phyloP scores from a whole-genome alignment of 30 jellyfish, hydroid and myxozoan genomes.

The Cassiopea xamachana region DNA sequence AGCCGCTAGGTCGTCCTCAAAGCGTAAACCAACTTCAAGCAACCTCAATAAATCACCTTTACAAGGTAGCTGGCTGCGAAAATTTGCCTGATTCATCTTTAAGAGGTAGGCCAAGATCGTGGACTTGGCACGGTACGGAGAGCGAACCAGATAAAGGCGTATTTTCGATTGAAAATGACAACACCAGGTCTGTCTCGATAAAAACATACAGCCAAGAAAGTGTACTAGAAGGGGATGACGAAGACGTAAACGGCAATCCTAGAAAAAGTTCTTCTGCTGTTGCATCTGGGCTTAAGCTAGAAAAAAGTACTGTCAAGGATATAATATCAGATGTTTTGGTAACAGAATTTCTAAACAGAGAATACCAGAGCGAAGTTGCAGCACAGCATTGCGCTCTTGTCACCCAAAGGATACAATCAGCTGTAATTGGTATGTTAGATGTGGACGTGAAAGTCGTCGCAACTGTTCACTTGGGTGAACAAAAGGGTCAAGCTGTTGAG shows the following conservation, averaged over 20 bases:
- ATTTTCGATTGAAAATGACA: slow-evolving; percentile 30
- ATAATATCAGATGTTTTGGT: slow-evolving; percentile 73
- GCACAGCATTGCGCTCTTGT: slow-evolving; percentile 74
- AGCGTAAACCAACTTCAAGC: slow-evolving; percentile 44
- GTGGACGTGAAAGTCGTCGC: slow-evolving; percentile 62
- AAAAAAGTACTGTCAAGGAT: slow-evolving; percentile 65
- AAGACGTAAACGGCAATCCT: slow-evolving; percentile 25
- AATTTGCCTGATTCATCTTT: slow-evolving; percentile 17
- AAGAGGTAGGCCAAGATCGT: slow-evolving; percentile 75
- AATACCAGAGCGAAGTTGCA: slow-evolving; percentile 56
- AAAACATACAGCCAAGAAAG: slow-evolving; percentile 60
- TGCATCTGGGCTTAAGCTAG: slow-evolving; percentile 35
- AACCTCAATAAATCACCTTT: slow-evolving; percentile 59
- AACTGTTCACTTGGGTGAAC: slow-evolving; percentile 79
- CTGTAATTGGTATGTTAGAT: slow-evolving; percentile 56
- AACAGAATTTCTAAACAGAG: slow-evolving; percentile 69
- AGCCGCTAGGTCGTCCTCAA: slow-evolving; percentile 22
- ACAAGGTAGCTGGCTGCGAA: slow-evolving; percentile 55
- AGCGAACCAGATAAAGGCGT: slow-evolving; percentile 36
- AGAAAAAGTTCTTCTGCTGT: neutral
- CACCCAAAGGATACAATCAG: slow-evolving; percentile 71
- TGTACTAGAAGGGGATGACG: slow-evolving; percentile 36
- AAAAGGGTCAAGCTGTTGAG: slow-evolving; percentile 79
- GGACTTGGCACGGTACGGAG: slow-evolving; percentile 83
- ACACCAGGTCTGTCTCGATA: neutral